Evolutionary conservation across 2,888 invertebrate species (phyloP), one percentile per base, ranked within the genome.

Genomic region (Trissoscelio sp.): DNA sequence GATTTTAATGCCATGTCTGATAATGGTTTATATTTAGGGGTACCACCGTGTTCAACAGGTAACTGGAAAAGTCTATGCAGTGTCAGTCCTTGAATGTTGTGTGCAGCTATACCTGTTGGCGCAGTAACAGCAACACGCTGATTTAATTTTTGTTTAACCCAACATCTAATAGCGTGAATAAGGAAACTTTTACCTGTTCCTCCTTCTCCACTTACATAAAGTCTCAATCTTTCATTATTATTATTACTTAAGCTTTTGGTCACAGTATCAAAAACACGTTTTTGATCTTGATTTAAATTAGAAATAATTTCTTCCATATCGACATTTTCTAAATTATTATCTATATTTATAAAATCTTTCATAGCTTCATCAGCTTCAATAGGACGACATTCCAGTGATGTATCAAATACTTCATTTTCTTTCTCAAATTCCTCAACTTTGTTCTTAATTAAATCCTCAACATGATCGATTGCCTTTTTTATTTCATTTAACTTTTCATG

Each of bases 101-200:
- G 89, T 37, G 89, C 88, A 22, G 88, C 87, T 20, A 89, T 87
- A 28, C 88, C 89, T 22, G 88, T 89, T 9, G 86, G 88, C 3
- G 87, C 7, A 86, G 83, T 83, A 11, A 87, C 83, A 42, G 85
- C 86, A 4, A 86, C 85, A 67, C 85, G 82, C 83, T 88, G 86
- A 7, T 81, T 24, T 11, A 87, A 70, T 28, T 66, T n/a, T 34
- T 81, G 18, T 46, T 46, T 46, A 12, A 46, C 18, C 46, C 46
- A 46, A 46, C 46, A 46, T 20, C 46, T 46, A 46, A 46, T 44
- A 12, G 16, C 14, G 11, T 44, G 11, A 4, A 44, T 44, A 12
- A 44, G 6, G 14, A 74, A 88, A 77, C 87, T 88, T 69, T 89
- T 88, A 9, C 87, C 88, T 6, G 87, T 88, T 14, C 86, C 88